These are phyloP conservation scores for Xanthorhoe designata DNA, from an alignment of 2,888 invertebrate genomes.

Conservation along the genomic window DNA sequence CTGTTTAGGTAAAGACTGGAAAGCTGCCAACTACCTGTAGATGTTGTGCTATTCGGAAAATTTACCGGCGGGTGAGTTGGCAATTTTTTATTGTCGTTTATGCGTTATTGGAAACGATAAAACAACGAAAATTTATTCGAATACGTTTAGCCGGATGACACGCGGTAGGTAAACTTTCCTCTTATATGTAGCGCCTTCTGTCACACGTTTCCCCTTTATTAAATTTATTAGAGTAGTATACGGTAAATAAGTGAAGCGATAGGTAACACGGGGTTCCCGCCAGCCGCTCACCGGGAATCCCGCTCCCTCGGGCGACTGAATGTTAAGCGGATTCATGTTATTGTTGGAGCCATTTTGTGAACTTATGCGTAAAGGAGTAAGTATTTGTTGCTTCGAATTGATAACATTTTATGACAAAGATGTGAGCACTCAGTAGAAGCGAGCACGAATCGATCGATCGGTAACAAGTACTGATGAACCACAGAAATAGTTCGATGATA, in stretches of 20 bases:
- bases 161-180: constrained; percentile 50
- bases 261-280: constrained; percentile 59
- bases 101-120: constrained; percentile 57
- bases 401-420: constrained; percentile 27
- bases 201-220: constrained; percentile 74
- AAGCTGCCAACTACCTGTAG: constrained; percentile 82
- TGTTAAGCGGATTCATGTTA: constrained; percentile 70
- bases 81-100: constrained; percentile 54
- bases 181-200: constrained; percentile 57
- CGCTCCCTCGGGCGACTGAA: constrained; percentile 61
- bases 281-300: constrained; percentile 67
- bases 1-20: constrained; percentile 74
- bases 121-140: constrained; percentile 50
- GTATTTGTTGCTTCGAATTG: constrained; percentile 41
- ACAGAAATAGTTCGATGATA: constrained; percentile 74
- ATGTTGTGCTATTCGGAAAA: constrained; percentile 63
- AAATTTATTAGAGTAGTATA: constrained; percentile 77
- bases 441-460: constrained; percentile 43
- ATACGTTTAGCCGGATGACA: constrained; percentile 47
- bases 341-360: constrained; percentile 67
- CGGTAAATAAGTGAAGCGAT: constrained; percentile 72
- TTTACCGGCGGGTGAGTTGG: constrained; percentile 60
- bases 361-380: constrained; percentile 53
- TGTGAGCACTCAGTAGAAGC: constrained; percentile 21
- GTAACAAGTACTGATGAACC: constrained; percentile 51